phyloP scores from a whole-genome alignment of 2,888 invertebrate genomes.

The Leptogaster cylindrica region DNA sequence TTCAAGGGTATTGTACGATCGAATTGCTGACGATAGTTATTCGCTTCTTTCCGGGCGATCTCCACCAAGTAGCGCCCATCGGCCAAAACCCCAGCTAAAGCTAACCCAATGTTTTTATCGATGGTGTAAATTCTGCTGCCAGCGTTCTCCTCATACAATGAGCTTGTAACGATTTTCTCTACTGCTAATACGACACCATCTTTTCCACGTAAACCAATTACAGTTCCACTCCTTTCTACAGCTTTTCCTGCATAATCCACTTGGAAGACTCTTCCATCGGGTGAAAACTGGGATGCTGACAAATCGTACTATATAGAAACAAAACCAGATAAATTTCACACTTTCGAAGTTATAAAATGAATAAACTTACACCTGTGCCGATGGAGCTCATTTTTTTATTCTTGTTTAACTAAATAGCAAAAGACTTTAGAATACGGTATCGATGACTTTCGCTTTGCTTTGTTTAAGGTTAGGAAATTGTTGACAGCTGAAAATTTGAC shows the following conservation, averaged over 20 bases:
- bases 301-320: constrained; percentile 83
- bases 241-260: constrained; percentile 99
- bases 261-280: constrained; percentile 98
- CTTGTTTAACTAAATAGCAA: constrained; percentile 8
- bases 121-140: constrained; percentile 91
- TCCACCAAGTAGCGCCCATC: constrained; percentile 94
- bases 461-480: constrained; percentile 48
- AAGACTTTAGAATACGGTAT: constrained; percentile 47
- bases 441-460: constrained; percentile 36
- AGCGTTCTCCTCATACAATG: constrained; percentile 89
- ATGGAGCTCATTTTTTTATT: constrained; percentile 84
- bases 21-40: constrained; percentile 89
- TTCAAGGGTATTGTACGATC: constrained; percentile 87
- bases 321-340: background rate
- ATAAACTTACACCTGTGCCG: constrained; percentile 85
- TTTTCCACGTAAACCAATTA: constrained; percentile 91
- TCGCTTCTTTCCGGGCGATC: constrained; percentile 91
- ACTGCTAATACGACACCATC: constrained; percentile 98
- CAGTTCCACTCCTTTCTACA: constrained; percentile 97
- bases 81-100: constrained; percentile 89
- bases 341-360: constrained; percentile 1
- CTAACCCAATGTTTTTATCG: constrained; percentile 94
- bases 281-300: constrained; percentile 99
- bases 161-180: constrained; percentile 94
- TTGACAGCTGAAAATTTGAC: constrained; percentile 50